Base-by-base conservation (phyloP, 2,113 vertebrate species). In the Xiphias gladius region DNA sequence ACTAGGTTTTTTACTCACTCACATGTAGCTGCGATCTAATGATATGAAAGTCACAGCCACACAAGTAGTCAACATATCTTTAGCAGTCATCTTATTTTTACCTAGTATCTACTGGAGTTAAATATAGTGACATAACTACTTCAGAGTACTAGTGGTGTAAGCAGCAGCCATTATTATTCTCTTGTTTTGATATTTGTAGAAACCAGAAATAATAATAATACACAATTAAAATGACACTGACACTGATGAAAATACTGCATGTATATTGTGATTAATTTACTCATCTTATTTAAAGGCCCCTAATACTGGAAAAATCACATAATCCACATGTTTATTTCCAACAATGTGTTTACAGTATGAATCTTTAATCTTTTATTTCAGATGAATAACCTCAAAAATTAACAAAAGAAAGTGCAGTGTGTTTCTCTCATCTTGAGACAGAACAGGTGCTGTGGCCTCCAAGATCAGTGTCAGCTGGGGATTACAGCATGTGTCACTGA, bases 381-480 rank as follows among this genome's bases (percentile, higher is more conserved):
- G 30, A 77, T 22, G 9, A 74, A 57, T 2, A 77, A 48, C 11
- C 84, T 78, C 4, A 43, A 46, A 89, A 82, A 48, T 26, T 37
- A 64, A 74, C 64, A 26, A 32, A 84, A 65, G 72, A 80, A 73
- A 76, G 43, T 48, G 7, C 16, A 43, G 66, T 62, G 59, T 86
- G 66, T 91, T 85, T 61, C 74, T 83, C 50, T 63, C 68, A 32
- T 85, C 55, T 83, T 72, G 67, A 85, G 85, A 63, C 28, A 4
- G 80, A 93, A 89, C 95, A 95, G 95, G 93, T 95, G 94, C 91
- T 91, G 86, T 54, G 5, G 77, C 77, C 65, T 69, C 76, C 24
- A 0, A 87, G 94, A 94, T 95, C 90, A 80, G 92, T 93, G 93
- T 95, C 92, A 94, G 43, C 64, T 19, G 9, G 50, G 88, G 94